Evolutionary conservation across 2,797 vertebrate genomes (phyloP).

Genomic region (Acanthurus tractus): DNA sequence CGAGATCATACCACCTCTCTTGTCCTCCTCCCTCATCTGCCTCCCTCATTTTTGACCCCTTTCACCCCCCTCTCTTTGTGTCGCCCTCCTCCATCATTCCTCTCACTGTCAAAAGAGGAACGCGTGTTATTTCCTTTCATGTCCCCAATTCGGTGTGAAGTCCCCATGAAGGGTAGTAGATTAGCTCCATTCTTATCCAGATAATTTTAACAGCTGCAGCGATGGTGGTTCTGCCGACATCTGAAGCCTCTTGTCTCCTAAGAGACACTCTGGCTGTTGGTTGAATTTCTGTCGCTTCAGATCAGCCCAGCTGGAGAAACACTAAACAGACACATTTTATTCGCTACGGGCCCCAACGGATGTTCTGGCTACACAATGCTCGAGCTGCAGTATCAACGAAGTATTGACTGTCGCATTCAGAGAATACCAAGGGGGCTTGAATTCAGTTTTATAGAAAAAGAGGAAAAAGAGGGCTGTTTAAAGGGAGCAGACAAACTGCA

Average conservation of each 20-base stretch:
- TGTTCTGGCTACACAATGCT: slow-evolving; percentile 69
- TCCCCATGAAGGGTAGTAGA: slow-evolving; percentile 79
- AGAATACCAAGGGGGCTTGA: slow-evolving; percentile 35
- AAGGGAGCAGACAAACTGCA: slow-evolving; percentile 22
- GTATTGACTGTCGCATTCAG: slow-evolving; percentile 73
- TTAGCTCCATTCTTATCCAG: slow-evolving; percentile 82
- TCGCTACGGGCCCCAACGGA: slow-evolving; percentile 61
- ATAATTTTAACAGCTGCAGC: slow-evolving; percentile 86
- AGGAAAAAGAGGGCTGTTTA: slow-evolving; percentile 14
- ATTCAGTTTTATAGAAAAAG: slow-evolving; percentile 38
- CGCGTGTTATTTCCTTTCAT: slow-evolving; percentile 76
- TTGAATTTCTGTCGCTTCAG: slow-evolving; percentile 82
- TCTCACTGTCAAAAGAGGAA: slow-evolving; percentile 59
- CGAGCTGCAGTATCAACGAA: slow-evolving; percentile 67
- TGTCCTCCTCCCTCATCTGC: slow-evolving; percentile 48
- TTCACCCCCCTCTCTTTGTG: slow-evolving; percentile 64
- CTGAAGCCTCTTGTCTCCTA: slow-evolving; percentile 80
- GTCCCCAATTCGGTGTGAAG: slow-evolving; percentile 68
- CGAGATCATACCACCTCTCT: slow-evolving; percentile 56
- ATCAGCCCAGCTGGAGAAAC: slow-evolving; percentile 84
- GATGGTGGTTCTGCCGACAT: slow-evolving; percentile 72
- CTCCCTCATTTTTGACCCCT: slow-evolving; percentile 63
- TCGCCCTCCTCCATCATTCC: slow-evolving; percentile 46
- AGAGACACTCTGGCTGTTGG: slow-evolving; percentile 81
- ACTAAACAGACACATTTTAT: slow-evolving; percentile 81